Evolutionary conservation across 2,888 invertebrate genomes (phyloP).

Genomic region (Tryphoninae sp.): DNA sequence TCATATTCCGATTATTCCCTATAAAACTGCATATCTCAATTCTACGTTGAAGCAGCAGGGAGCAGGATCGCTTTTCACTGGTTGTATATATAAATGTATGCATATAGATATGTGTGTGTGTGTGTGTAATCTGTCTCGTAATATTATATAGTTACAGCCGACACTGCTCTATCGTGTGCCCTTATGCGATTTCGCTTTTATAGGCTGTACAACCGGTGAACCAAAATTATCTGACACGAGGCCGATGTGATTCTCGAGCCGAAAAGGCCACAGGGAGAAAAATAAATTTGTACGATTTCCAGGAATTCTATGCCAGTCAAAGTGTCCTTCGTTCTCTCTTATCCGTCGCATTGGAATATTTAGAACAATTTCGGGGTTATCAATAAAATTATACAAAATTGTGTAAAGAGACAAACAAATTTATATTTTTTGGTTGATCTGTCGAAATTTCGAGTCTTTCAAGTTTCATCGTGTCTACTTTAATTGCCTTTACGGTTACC

Average conservation of each 20-base stretch:
- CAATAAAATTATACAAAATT: too few relatives aligned
- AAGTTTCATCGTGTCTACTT: too few relatives aligned
- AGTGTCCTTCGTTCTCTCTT: too few relatives aligned
- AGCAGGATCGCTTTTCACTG: slow-evolving; percentile 43
- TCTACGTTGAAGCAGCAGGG: slow-evolving; percentile 64
- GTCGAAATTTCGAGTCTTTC: too few relatives aligned
- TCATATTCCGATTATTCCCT: slow-evolving; percentile 77
- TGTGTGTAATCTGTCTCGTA: slow-evolving; percentile 49
- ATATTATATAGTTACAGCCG: slow-evolving; percentile 44
- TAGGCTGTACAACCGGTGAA: slow-evolving; percentile 57
- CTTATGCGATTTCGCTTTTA: slow-evolving; percentile 54
- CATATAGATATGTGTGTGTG: slow-evolving; percentile 21
- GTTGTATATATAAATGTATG: slow-evolving; percentile 6
- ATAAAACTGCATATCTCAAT: slow-evolving; percentile 79
- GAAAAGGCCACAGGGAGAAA: slow-evolving; percentile 46
- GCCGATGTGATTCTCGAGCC: slow-evolving; percentile 16
- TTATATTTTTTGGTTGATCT: too few relatives aligned
- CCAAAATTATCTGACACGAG: slow-evolving; percentile 56
- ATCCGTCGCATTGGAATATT: too few relatives aligned
- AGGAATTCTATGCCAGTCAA: too few relatives aligned
- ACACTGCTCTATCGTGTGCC: slow-evolving; percentile 37
- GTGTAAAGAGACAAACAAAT: too few relatives aligned
- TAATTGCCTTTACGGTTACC: too few relatives aligned
- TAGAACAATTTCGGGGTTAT: too few relatives aligned
- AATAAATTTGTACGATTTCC: background rate